Conservation (phyloP, 2,113 vertebrate species). For the Brachyistius frenatus region DNA sequence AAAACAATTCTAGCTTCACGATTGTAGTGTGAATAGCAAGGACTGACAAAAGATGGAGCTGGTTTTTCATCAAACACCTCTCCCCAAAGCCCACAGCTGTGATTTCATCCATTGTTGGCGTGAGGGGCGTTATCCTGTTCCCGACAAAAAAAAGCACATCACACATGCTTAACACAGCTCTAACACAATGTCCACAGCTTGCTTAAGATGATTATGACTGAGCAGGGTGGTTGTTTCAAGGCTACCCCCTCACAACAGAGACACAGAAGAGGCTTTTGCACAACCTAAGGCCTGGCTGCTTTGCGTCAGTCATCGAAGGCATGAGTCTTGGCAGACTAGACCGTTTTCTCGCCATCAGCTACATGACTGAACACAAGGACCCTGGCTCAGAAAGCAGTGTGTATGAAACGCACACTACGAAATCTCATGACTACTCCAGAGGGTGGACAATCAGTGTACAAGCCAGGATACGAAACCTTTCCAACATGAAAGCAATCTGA, state of each 20-base stretch:
- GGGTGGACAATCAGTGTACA: conserved; percentile 23
- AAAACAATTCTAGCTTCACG: conserved; percentile 21
- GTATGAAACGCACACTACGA: conserved; percentile 23
- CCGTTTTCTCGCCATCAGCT: conserved; percentile 62
- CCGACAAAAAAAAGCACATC: conserved; percentile 64
- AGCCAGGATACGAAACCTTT: conserved; percentile 4
- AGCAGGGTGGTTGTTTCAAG: conserved; percentile 74
- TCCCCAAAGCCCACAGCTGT: conserved; percentile 47
- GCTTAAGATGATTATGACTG: conserved; percentile 74
- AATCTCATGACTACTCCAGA: conserved; percentile 14
- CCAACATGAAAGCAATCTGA: background rate
- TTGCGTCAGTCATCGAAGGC: conserved; percentile 74
- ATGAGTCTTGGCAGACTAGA: conserved; percentile 62
- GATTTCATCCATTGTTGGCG: conserved; percentile 62
- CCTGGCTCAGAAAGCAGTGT: conserved; percentile 19
- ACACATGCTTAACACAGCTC: conserved; percentile 58
- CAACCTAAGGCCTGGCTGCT: conserved; percentile 55
- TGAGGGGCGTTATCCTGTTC: conserved; percentile 59
- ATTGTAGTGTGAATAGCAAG: conserved; percentile 33
- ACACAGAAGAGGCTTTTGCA: conserved; percentile 65
- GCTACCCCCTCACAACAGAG: conserved; percentile 70
- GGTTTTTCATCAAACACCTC: conserved; percentile 47
- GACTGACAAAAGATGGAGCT: conserved; percentile 42
- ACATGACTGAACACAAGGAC: conserved; percentile 56
- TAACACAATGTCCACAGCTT: conserved; percentile 73